Evolutionary conservation across 1,140 invertebrate species (phyloP), one percentile per base, ranked within the genome.

Genomic region (Trichonephila clavata): DNA sequence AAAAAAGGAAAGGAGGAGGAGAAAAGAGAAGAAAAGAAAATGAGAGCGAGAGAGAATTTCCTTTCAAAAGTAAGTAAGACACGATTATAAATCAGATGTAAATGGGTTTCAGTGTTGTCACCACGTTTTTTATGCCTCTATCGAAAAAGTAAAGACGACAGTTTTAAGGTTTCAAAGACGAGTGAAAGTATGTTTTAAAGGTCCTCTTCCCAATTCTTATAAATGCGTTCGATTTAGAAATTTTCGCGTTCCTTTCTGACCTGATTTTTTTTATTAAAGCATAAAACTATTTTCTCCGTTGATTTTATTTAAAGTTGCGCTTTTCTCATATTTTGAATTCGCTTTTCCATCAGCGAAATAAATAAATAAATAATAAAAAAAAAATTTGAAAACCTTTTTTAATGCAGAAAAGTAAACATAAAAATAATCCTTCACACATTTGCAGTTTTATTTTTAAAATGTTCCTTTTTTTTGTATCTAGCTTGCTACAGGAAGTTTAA

Each of bases 41-140:
- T 32, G 27, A 77, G 27, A 13, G 27, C 32, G 71, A 18, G 71
- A 39, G 71, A 77, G 81, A 57, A 84, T 84, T 50, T 59, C 43
- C 50, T 84, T 84, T 84, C 57, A 84, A 59, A 84, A 50, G 81
- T 59, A 84, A 50, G 43, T 84, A 84, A 84, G 81, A 84, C 57
- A 59, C 43, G 81, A 84, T 84, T 84, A 84, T 84, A 84, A 84
- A 84, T 84, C 81, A 84, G 81, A 84, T 84, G 81, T 84, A 84
- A 84, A 84, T 84, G 81, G 81, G 43, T 84, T 84, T 57, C 43
- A 84, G 81, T 59, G 43, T 84, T 84, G 71, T 84, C 81, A 24
- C 81, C 14, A 10, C 10, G 43, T 59, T 84, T 59, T 84, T 50
- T 32, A 77, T 39, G 27, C 71, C 18, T 32, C 16, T 21, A 68